Conservation (phyloP, 2,888 invertebrate species). For the Leptinotarsa juncta region DNA sequence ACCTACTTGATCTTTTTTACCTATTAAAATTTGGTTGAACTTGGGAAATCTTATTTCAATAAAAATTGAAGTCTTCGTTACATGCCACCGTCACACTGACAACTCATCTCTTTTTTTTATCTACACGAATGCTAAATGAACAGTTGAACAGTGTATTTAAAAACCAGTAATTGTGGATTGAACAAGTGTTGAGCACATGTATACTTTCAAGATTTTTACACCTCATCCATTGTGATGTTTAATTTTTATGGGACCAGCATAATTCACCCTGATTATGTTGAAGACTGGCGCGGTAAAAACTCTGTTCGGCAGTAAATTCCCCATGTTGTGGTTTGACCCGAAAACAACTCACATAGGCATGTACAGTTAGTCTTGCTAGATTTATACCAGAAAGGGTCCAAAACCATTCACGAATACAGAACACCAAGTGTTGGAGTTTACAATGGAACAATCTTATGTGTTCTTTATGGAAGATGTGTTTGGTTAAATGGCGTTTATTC, state of each 20-base stretch:
- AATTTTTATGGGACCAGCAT: constrained; percentile 46
- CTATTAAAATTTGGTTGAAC: no score
- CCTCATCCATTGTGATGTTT: constrained; percentile 44
- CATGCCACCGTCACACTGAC: no score
- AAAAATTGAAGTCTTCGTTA: no score
- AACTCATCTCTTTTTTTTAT: no score
- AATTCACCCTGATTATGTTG: constrained; percentile 46
- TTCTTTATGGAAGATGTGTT: background rate
- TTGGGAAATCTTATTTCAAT: no score
- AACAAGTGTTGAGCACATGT: constrained; percentile 38
- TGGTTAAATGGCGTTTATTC: background rate
- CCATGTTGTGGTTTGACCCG: constrained; percentile 29
- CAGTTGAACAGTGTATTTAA: no score
- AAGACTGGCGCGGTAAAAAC: constrained; percentile 30
- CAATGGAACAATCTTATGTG: background rate
- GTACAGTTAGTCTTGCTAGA: constrained; percentile 29
- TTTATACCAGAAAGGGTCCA: constrained; percentile 39
- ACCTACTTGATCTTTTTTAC: no score
- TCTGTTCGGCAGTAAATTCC: constrained; percentile 32
- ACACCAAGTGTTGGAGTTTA: background rate
- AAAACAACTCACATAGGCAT: constrained; percentile 36
- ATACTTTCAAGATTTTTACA: constrained; percentile 42
- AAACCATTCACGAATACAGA: constrained; percentile 29
- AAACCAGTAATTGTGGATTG: no score
- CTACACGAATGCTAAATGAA: no score